Evolutionary conservation across 92 coral and sea anemone species (phyloP), one percentile per base, ranked within the genome.

Genomic region (Paramuricea clavata): DNA sequence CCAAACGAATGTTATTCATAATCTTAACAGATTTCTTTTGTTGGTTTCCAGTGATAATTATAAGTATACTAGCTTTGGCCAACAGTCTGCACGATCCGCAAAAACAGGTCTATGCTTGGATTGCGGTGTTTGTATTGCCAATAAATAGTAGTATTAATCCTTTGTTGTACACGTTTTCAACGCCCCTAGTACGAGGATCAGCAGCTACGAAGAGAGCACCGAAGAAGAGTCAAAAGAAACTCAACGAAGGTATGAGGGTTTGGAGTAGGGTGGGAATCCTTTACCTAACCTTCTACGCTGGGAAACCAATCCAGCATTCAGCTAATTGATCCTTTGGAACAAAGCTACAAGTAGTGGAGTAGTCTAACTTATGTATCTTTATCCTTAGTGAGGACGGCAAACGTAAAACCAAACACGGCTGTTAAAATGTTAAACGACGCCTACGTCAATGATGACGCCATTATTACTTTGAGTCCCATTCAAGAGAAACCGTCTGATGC

Each of bases 1-100:
- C 95, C 3, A 92, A 89, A 64, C 60, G 94, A 44, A 88, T 95
- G 95, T 74, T 89, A 5, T 93, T 93, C 49, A 95, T 95, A 72
- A 88, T 92, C 13, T 52, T 88, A n/a, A 95, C 98, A 6, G 98
- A 95, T 47, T 92, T 95, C 68, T 81, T 87, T 49, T 95, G 98
- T 21, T 95, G 98, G 98, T 88, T 95, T 93, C 98, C 98, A 12
- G 98, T 95, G 1, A 95, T 95, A 64, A 77, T 95, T 23, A 92
- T 95, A 25, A 92, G 98, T 43, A 84, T 95, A 12, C 59, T 95
- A 23, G 85, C 98, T 2, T 19, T 95, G 3, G 62, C 83, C 11
- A 93, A 91, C 5, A 62, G 82, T 39, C 88, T 95, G 27, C 82
- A 90, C 47, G 98, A 95, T 74, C 97, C 98, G 52, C 90, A 87